These are phyloP conservation scores for Heliconius ismenius DNA, from an alignment of 2,888 invertebrate genomes.

Conservation along the genomic window DNA sequence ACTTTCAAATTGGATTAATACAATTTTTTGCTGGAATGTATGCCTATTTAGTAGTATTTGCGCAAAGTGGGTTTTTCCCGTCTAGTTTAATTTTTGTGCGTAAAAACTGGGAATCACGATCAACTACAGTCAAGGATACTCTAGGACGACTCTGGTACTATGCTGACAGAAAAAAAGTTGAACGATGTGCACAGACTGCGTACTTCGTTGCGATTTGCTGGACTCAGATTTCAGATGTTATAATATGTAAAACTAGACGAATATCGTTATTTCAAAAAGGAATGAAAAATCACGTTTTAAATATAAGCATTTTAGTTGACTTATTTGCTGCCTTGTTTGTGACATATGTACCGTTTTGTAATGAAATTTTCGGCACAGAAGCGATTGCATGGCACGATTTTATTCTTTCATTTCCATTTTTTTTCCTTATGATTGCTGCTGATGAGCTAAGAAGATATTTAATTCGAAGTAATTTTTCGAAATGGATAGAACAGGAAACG, in stretches of 20 bases:
- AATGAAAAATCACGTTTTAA: conserved; percentile 86
- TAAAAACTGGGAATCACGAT: conserved; percentile 86
- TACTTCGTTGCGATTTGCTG: conserved; percentile 90
- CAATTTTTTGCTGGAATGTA: conserved; percentile 91
- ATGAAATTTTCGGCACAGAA: conserved; percentile 86
- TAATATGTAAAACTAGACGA: conserved; percentile 89
- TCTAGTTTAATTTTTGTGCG: conserved; percentile 85
- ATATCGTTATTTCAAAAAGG: conserved; percentile 88
- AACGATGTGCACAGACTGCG: conserved; percentile 88
- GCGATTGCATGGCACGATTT: conserved; percentile 86
- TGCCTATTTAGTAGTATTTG: conserved; percentile 90
- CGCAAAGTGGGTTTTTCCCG: conserved; percentile 89
- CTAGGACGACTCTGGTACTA: conserved; percentile 89
- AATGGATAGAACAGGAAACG: conserved; percentile 88
- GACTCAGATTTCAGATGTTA: conserved; percentile 89
- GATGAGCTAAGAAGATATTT: conserved; percentile 88
- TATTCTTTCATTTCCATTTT: conserved; percentile 87
- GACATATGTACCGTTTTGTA: conserved; percentile 86
- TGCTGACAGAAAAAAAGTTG: conserved; percentile 84
- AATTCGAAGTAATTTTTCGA: conserved; percentile 84
- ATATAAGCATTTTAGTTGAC: conserved; percentile 83
- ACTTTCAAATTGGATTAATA: conserved; percentile 92
- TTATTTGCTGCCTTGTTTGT: conserved; percentile 85
- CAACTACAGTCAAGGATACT: conserved; percentile 85
- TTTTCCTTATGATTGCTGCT: conserved; percentile 86